Conservation (phyloP, 2,113 vertebrate genomes). For the crab-eating macaque (Macaca fascicularis) region T2T-MFA8v1.1 NC_088381.1:141728001-141728500, state of each 20-base stretch:
- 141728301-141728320: background rate
- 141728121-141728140: conserved; percentile 62
- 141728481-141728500: background rate
- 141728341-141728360: background rate
- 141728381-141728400: background rate
- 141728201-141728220: conserved; percentile 38
- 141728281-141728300: background rate
- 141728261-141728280: background rate
- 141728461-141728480: background rate
- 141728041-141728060: background rate
- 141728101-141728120: background rate
- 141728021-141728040: background rate
- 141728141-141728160: background rate
- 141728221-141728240: background rate
- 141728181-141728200: conserved; percentile 30
- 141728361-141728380: background rate
- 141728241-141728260: background rate
- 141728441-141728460: background rate
- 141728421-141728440: background rate
- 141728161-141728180: conserved; percentile 38
- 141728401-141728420: background rate
- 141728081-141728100: background rate
- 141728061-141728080: background rate
- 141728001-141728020: background rate
- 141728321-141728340: background rate